Base-by-base conservation (phyloP, 2,888 invertebrate genomes). In the Melanchra persicariae region DNA sequence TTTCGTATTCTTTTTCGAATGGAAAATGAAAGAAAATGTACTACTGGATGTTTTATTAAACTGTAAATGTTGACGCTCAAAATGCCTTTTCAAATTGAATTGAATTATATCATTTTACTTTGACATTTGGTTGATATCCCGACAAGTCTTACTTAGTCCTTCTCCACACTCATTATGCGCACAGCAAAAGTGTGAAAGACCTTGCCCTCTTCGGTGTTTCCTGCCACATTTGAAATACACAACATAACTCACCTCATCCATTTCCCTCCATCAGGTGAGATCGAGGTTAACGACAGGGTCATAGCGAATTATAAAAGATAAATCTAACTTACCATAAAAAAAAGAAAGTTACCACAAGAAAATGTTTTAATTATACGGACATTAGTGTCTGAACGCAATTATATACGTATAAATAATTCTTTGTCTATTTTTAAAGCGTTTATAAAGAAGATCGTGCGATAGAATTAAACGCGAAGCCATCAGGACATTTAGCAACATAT, bases 401-500 rank as follows among this genome's bases (percentile, higher is more conserved):
- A 37, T 9, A 22, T n/a, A n/a, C n/a, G n/a, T n/a, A n/a, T n/a
- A n/a, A n/a, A n/a, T n/a, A n/a, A 37, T n/a, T 8, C 26, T 67
- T 17, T 70, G 49, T 69, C 17, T 49, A 47, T 5, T 37, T 52
- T 8, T 10, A 40, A 24, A 45, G 17, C 22, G 0, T 45, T 45
- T n/a, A 37, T 34, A 52, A 52, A 58, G 26, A 67, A 40, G 34
- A 55, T 47, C 54, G 59, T 60, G 70, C 71, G 0, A 70, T 15
- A 19, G 49, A 74, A 74, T 72, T 65, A 73, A 64, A 64, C 49
- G 22, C 9, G 60, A 22, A 51, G 55, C 22, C 54, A 47, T 76
- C 37, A 51, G 30, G 51, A 10, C 37, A 77, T 47, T 57, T 22
- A 79, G 30, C 47, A 34, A 57, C 45, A 17, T 19, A 60, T 40